phyloP scores from a whole-genome alignment of 2,113 vertebrate species.

The Clarias magur region DNA sequence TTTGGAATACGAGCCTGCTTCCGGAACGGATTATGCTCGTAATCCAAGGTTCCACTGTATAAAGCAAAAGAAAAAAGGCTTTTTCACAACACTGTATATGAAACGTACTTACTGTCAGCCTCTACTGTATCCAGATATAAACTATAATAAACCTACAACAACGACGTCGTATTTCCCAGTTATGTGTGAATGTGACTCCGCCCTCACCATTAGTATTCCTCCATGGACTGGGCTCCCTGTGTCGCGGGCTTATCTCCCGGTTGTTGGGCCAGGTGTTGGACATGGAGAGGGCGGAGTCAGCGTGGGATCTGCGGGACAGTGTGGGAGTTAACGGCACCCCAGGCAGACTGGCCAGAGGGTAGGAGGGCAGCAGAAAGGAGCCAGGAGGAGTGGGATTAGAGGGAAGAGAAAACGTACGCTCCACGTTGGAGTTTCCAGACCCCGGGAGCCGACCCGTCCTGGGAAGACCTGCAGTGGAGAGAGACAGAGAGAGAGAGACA shows the following conservation, averaged over 20 bases:
- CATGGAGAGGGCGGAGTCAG: conserved; percentile 74
- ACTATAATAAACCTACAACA: not conserved
- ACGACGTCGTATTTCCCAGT: too few species aligned
- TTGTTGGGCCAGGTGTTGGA: conserved; percentile 90
- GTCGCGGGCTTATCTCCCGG: conserved; percentile 65
- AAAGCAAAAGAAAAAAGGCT: too few species aligned
- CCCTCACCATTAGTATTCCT: conserved; percentile 68
- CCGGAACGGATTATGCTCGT: too few species aligned
- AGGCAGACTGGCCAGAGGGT: conserved; percentile 75
- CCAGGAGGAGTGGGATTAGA: conserved; percentile 68
- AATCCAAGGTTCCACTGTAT: too few species aligned
- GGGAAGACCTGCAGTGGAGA: conserved; percentile 60
- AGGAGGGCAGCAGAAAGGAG: conserved; percentile 81
- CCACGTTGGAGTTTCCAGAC: conserved; percentile 71
- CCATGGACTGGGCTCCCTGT: conserved; percentile 65
- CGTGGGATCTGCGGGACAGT: conserved; percentile 66
- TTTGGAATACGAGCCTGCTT: too few species aligned
- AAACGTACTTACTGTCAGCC: not conserved
- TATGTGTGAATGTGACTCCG: not conserved
- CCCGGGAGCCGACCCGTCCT: conserved; percentile 67
- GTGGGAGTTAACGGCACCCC: conserved; percentile 72
- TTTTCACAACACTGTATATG: not conserved
- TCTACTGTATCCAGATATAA: not conserved
- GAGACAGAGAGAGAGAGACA: too few species aligned
- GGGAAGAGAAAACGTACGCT: conserved; percentile 69